These are phyloP conservation scores for Crossoptilon crossoptilon DNA, from an alignment of 2,797 vertebrate species.

Conservation along the genomic window DNA sequence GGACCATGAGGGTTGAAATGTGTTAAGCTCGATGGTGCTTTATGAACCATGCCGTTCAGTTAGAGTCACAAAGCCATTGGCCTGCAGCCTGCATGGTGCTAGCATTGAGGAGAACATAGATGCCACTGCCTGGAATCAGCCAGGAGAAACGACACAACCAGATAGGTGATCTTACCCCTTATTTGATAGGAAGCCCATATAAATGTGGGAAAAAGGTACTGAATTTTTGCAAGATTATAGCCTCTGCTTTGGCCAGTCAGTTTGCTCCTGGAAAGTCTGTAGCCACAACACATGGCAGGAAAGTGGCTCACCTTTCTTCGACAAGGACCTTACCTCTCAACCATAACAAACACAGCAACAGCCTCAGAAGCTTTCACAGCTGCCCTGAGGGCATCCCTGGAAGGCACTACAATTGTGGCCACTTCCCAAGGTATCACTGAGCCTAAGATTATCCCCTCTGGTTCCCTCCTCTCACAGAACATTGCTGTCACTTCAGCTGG, in stretches of 20 bases:
- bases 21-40: not conserved
- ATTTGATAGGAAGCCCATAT: not conserved
- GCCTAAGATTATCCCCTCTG: not conserved
- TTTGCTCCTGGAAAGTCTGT: not conserved
- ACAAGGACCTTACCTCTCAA: not conserved
- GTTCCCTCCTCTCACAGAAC: not conserved
- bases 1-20: not conserved
- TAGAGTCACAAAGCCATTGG: accelerated
- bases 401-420: not conserved
- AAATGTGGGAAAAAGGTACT: not conserved
- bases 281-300: not conserved
- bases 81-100: not conserved
- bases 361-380: not conserved
- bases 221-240: not conserved
- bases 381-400: not conserved
- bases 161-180: not conserved
- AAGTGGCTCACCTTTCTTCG: not conserved
- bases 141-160: not conserved
- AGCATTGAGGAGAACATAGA: not conserved
- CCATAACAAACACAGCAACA: not conserved
- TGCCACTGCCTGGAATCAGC: not conserved
- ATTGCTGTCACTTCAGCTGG: not conserved
- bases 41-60: not conserved
- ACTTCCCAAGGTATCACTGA: not conserved
- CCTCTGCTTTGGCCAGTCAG: not conserved